Conservation (phyloP, 37 sponge, comb jelly and placozoan genomes). For the Agelas oroides region DNA sequence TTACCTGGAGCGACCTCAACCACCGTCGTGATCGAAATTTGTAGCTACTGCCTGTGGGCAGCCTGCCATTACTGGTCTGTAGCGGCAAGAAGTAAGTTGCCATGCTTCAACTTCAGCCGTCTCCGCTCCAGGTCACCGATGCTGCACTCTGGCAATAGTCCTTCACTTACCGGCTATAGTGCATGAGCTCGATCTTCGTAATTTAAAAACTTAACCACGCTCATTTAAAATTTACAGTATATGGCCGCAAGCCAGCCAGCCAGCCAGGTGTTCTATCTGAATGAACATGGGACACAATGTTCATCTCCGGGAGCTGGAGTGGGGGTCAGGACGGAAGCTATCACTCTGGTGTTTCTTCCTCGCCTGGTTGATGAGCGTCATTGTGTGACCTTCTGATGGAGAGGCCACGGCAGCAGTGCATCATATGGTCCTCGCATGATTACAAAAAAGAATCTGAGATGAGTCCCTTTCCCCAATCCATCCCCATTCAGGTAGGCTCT, state of each 20-base stretch:
- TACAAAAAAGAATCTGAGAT: constrained; percentile 74
- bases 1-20: no score
- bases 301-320: constrained; percentile 84
- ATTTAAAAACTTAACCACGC: no score
- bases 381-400: constrained; percentile 71
- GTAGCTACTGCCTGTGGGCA: no score
- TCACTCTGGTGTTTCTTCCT: constrained; percentile 46
- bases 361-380: constrained; percentile 58
- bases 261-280: constrained; percentile 36
- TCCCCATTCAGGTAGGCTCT: constrained; percentile 76
- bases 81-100: no score
- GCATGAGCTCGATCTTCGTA: no score
- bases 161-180: no score
- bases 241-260: constrained; percentile 45
- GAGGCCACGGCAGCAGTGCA: constrained; percentile 72
- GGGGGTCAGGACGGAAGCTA: constrained; percentile 73
- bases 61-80: no score
- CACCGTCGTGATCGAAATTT: no score
- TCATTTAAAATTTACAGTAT: no score
- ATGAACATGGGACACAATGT: constrained; percentile 82
- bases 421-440: constrained; percentile 74
- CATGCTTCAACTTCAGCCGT: no score
- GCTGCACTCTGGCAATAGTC: no score
- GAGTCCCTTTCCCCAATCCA: constrained; percentile 69
- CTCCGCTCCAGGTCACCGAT: no score